Percentiles rank a stretch among this genome's conserved stretches.
Conservation (phyloP, 2,797 vertebrate species). For the Carcharodon carcharias region DNA sequence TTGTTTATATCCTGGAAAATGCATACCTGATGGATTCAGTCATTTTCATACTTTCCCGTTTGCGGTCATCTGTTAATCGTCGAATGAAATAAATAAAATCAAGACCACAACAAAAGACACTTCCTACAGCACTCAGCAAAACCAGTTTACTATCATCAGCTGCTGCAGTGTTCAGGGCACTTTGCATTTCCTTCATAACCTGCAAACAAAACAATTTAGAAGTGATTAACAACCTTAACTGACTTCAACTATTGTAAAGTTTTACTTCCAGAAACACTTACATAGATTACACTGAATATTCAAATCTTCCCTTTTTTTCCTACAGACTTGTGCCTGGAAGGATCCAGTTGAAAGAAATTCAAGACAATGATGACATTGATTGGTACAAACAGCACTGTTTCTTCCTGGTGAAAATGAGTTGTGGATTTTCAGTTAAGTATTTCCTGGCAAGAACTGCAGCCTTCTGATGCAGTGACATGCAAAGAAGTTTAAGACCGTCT, state of each 20-base stretch:
- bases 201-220: conserved; percentile 49
- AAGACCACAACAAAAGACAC: conserved; percentile 84
- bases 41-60: conserved; percentile 95
- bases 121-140: conserved; percentile 80
- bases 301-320: neutral
- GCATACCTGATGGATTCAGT: conserved; percentile 87
- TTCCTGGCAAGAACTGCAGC: neutral
- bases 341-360: neutral
- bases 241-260: neutral
- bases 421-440: neutral
- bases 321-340: neutral
- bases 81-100: conserved; percentile 95
- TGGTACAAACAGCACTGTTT: neutral
- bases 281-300: neutral
- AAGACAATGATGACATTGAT: neutral
- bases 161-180: conserved; percentile 86
- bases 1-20: neutral
- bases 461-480: neutral
- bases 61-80: conserved; percentile 83
- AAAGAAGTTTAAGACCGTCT: neutral
- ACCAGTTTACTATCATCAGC: conserved; percentile 93
- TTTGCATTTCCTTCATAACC: conserved; percentile 98
- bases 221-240: neutral
- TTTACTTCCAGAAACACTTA: neutral
- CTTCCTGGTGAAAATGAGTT: neutral